Conservation (phyloP, 2,888 invertebrate genomes). For the Euproctis similis region DNA sequence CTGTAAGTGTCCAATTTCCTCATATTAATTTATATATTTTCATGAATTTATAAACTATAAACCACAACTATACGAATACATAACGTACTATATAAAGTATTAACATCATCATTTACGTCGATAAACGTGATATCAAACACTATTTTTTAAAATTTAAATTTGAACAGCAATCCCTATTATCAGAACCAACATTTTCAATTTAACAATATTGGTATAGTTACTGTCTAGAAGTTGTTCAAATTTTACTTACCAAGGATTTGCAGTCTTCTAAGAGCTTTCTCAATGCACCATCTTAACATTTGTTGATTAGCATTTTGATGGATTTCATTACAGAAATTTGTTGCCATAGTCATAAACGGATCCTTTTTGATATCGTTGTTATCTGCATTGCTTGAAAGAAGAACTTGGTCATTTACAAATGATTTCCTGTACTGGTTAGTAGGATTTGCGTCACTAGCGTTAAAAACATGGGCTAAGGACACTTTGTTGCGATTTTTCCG, state of each 20-base stretch:
- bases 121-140: neutral
- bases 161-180: too few species aligned
- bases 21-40: too few species aligned
- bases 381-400: neutral
- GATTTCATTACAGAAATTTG: conserved; percentile 54
- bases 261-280: conserved; percentile 52
- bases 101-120: neutral
- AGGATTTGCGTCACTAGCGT: conserved; percentile 9
- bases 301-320: conserved; percentile 42
- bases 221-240: too few species aligned
- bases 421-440: neutral
- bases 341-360: conserved; percentile 51
- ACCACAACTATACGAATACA: too few species aligned
- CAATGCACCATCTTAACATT: conserved; percentile 52
- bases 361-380: conserved; percentile 1
- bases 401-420: neutral
- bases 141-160: neutral
- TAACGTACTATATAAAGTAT: too few species aligned
- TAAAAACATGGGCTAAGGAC: conserved; percentile 1
- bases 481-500: conserved; percentile 23
- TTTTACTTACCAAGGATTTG: conserved; percentile 44
- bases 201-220: too few species aligned
- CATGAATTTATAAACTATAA: too few species aligned
- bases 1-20: too few species aligned
- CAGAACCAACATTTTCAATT: too few species aligned